Base-by-base conservation (phyloP, 2,113 vertebrate genomes). In the Cranoglanis bouderius region DNA sequence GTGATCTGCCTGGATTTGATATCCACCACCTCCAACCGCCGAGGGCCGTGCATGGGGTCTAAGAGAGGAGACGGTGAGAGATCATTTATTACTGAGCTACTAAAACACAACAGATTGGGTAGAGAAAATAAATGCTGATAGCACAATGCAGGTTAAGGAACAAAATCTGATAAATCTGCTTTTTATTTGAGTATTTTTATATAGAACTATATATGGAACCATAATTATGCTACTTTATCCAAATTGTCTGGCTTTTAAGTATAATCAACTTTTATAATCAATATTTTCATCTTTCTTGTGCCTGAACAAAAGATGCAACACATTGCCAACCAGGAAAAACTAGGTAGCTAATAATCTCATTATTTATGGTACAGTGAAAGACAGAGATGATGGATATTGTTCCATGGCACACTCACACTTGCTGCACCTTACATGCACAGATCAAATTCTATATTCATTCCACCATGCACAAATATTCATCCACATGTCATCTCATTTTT, bases 11-110 rank as follows among this genome's bases (percentile, higher is more conserved):
- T 95, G 49, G 98, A 98, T 92, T 98, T 97, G 85, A 98, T 95
- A 85, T 98, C 97, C 4, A 98, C 92, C 4, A 99, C 97, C 92
- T 98, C 95, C 1, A 99, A 94, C 12, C 93, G 96, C 53, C 95
- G 95, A 1, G 98, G 98, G 3, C 98, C 98, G 59, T 97, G 97
- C 97, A 99, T 97, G 0, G 98, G 98, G 94, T 99, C 98, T 99
- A 93, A 91, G 26, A 82, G 83, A 82, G 74, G 29, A 80, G 43
- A 57, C 6, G 21, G 24, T 1, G 46, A 49, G 0, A 57, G 53
- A 55, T 32, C 1, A 32, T 85, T 75, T 74, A 29, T 86, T 75
- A 70, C 29, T 53, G 65, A 26, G 63, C 8, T 72, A 32, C 84
- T 85, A 51, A 55, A 72, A 85, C n/a, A 51, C 29, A 21, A 19